Evolutionary conservation across 2,888 invertebrate genomes (phyloP).

Genomic region (Xestia c-nigrum): DNA sequence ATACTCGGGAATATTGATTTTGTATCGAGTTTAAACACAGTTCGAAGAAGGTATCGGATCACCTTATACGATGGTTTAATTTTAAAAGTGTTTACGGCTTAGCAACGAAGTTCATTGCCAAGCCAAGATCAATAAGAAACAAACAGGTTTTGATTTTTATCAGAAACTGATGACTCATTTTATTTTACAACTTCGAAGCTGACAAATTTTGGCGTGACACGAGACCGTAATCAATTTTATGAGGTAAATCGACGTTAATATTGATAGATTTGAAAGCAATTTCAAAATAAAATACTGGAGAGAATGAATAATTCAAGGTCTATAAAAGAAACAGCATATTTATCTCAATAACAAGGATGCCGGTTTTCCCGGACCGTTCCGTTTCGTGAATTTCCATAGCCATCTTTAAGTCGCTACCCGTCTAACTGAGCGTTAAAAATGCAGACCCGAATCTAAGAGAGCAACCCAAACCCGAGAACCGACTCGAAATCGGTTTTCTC

Average conservation of each 20-base stretch:
- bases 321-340: slow-evolving; percentile 20
- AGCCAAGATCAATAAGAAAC: slow-evolving; percentile 37
- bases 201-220: slow-evolving; percentile 50
- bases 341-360: slow-evolving; percentile 24
- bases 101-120: slow-evolving; percentile 52
- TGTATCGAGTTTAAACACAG: not conserved
- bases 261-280: slow-evolving; percentile 36
- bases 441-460: slow-evolving; percentile 49
- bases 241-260: slow-evolving; percentile 38
- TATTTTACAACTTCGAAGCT: slow-evolving; percentile 42
- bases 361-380: slow-evolving; percentile 8
- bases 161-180: slow-evolving; percentile 45
- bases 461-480: slow-evolving; percentile 26
- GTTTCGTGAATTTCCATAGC: slow-evolving; percentile 34
- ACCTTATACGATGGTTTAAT: not conserved
- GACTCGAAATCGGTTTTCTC: slow-evolving; percentile 44
- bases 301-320: slow-evolving; percentile 28
- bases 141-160: slow-evolving; percentile 53
- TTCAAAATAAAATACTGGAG: slow-evolving; percentile 12
- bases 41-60: slow-evolving; percentile 3
- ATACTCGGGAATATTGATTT: slow-evolving; percentile 24
- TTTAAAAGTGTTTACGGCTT: slow-evolving; percentile 31
- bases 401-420: slow-evolving; percentile 19
- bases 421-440: slow-evolving; percentile 62
- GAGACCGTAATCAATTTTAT: slow-evolving; percentile 42